phyloP scores from a whole-genome alignment of 2,113 vertebrate genomes.

The Phaethornis superciliosus region DNA sequence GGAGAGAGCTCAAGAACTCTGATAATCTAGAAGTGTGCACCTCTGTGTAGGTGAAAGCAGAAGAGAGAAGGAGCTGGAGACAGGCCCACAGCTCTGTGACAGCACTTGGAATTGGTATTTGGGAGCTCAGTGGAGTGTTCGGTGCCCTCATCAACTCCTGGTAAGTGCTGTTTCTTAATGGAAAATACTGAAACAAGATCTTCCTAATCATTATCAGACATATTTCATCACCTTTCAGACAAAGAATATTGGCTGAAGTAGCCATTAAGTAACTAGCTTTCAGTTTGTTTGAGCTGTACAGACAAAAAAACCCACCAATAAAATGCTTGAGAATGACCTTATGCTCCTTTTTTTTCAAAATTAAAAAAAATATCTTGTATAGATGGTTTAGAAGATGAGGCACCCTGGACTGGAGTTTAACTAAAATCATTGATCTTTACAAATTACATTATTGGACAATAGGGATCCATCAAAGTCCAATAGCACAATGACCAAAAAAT shows the following conservation, averaged over 20 bases:
- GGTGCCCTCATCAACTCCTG: background rate
- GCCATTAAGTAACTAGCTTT: slow-evolving; percentile 50
- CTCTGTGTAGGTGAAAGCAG: background rate
- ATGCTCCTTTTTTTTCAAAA: slow-evolving; percentile 39
- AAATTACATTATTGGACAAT: slow-evolving; percentile 70
- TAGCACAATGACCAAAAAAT: slow-evolving; percentile 47
- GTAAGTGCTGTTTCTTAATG: background rate
- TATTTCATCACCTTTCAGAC: slow-evolving; percentile 52
- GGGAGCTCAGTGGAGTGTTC: background rate
- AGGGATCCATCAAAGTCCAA: slow-evolving; percentile 65
- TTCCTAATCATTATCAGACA: slow-evolving; percentile 24
- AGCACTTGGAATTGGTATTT: background rate
- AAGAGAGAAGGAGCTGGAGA: background rate
- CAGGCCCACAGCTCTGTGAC: background rate
- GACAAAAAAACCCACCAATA: background rate
- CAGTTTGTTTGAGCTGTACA: slow-evolving; percentile 34
- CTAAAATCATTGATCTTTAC: slow-evolving; percentile 73
- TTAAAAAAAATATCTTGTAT: slow-evolving; percentile 8
- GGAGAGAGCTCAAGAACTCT: background rate
- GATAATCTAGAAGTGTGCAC: background rate
- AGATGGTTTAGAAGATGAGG: slow-evolving; percentile 61
- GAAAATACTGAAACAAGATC: background rate
- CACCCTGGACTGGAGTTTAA: slow-evolving; percentile 43
- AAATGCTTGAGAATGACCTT: slow-evolving; percentile 45
- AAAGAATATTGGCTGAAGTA: slow-evolving; percentile 33